phyloP scores from a whole-genome alignment of 2,113 vertebrate species.

The Lasiurus cinereus region DNA sequence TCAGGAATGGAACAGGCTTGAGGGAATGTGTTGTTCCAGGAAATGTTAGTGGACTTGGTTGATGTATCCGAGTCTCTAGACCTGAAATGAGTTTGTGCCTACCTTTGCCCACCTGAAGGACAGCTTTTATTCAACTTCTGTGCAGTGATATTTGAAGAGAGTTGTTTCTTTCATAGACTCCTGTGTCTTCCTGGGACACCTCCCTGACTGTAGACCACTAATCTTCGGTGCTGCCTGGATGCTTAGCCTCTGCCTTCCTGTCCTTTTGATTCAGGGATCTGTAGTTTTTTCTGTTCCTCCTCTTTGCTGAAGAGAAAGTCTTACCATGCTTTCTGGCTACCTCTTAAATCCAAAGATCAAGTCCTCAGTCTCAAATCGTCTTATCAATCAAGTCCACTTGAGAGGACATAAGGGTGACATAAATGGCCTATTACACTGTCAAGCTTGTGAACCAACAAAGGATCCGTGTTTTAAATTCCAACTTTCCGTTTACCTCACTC shows the following conservation, averaged over 20 bases:
- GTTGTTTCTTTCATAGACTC: neutral
- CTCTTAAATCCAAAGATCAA: neutral
- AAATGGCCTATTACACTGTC: neutral
- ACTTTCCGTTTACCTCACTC: neutral
- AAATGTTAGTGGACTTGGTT: rapidly evolving
- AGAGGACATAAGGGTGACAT: neutral
- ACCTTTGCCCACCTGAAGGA: neutral
- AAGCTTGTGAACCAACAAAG: neutral
- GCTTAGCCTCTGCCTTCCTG: neutral
- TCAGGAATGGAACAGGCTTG: neutral
- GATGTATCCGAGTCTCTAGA: rapidly evolving
- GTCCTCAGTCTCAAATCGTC: neutral
- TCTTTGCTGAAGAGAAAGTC: neutral
- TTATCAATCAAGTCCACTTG: neutral
- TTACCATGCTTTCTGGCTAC: neutral
- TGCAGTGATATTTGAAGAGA: neutral
- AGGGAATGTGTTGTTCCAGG: neutral
- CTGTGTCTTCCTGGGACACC: neutral
- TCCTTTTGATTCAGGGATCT: neutral
- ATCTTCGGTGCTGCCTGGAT: neutral
- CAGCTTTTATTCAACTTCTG: neutral
- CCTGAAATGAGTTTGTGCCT: neutral
- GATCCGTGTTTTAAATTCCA: neutral
- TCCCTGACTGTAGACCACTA: neutral
- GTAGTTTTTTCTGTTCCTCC: neutral